A percentile compares a stretch with the other conserved stretches of the same genome.
These are phyloP conservation scores for Hemichromis elongatus DNA, from an alignment of 2,113 vertebrate species.

Conservation along the genomic window DNA sequence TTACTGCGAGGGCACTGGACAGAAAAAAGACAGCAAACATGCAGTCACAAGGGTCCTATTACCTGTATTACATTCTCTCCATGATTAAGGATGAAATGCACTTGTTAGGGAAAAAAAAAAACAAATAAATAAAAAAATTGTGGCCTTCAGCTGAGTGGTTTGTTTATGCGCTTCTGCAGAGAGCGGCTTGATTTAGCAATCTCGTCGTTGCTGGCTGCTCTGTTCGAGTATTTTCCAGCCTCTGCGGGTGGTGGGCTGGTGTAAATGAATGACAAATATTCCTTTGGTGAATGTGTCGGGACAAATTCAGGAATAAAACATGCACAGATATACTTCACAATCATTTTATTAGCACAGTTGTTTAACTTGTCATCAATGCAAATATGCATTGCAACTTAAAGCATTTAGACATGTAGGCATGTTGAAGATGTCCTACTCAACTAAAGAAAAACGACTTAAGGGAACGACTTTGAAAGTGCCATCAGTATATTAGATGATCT, in stretches of 20 bases:
- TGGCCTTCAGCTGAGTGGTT: conserved; percentile 48
- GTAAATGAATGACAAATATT: conserved; percentile 29
- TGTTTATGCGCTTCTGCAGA: conserved; percentile 31
- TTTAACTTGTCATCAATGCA: background rate
- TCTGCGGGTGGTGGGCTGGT: conserved; percentile 16
- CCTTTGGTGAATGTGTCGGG: background rate
- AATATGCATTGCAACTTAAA: background rate
- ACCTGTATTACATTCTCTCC: conserved; percentile 11
- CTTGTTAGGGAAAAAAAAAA: background rate
- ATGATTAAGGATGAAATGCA: conserved; percentile 32
- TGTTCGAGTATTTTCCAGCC: conserved; percentile 2
- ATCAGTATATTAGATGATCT: background rate
- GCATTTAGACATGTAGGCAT: background rate
- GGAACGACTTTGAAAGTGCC: background rate
- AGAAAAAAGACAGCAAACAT: background rate
- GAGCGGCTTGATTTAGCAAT: conserved; percentile 37
- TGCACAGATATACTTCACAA: background rate
- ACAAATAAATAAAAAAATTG: background rate
- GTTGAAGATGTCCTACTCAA: background rate
- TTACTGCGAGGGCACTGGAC: background rate
- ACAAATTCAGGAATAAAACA: background rate
- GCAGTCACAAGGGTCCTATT: background rate
- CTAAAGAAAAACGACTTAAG: background rate
- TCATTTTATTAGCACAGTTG: background rate
- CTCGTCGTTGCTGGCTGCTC: conserved; percentile 11